Conservation (phyloP, 2,888 invertebrate genomes). For the Macaria notata region DNA sequence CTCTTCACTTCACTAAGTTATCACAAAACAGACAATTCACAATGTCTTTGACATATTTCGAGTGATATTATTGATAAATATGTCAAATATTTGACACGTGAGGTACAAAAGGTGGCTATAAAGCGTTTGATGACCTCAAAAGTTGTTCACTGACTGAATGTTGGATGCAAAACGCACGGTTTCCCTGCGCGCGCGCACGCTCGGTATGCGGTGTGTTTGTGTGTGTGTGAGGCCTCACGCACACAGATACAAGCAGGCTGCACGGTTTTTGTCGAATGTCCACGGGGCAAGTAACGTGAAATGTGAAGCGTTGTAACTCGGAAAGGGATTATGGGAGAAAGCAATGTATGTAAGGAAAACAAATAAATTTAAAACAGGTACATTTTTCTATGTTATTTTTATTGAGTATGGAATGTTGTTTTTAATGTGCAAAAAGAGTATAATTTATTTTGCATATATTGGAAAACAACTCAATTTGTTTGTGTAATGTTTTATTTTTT, state of each 20-base stretch:
- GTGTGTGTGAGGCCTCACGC: constrained; percentile 41
- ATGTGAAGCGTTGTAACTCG: constrained; percentile 55
- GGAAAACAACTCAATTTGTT: too few species aligned
- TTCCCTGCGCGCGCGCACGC: constrained; percentile 67
- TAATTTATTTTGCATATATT: too few species aligned
- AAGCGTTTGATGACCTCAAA: constrained; percentile 79
- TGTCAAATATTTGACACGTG: constrained; percentile 52
- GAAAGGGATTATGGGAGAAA: constrained; percentile 6
- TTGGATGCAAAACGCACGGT: constrained; percentile 74
- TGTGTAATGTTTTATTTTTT: too few species aligned
- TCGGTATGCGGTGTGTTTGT: constrained; percentile 69
- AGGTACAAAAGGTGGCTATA: constrained; percentile 50
- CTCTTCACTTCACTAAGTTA: constrained; percentile 22
- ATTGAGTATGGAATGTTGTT: too few species aligned
- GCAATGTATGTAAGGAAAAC: not conserved
- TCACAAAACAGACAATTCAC: not conserved
- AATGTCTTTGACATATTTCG: not conserved
- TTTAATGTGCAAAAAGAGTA: too few species aligned
- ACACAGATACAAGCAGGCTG: constrained; percentile 56
- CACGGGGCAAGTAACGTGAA: constrained; percentile 78
- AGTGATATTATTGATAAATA: constrained; percentile 30
- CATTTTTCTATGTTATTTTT: too few species aligned
- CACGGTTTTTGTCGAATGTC: constrained; percentile 81
- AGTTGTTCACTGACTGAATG: constrained; percentile 72
- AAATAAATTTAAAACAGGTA: too few species aligned